Conservation (phyloP, 2,113 vertebrate genomes). For the Trematomus loennbergii region DNA sequence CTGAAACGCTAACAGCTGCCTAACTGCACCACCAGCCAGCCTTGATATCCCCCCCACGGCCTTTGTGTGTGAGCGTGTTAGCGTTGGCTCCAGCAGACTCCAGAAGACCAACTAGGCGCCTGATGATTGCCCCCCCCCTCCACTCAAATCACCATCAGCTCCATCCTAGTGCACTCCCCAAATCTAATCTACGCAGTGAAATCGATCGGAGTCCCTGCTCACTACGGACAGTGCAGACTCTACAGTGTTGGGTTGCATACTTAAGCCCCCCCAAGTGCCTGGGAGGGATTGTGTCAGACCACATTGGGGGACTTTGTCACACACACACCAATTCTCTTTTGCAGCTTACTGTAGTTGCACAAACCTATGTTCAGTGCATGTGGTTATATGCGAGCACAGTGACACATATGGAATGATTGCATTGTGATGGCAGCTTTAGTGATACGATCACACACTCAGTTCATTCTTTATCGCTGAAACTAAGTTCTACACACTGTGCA, state of each 20-base stretch:
- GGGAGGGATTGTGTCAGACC: constrained; percentile 27
- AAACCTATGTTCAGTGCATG: constrained; percentile 6
- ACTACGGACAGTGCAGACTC: constrained; percentile 20
- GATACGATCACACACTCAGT: constrained; percentile 13
- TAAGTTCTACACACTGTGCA: constrained; percentile 12
- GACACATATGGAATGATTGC: neutral
- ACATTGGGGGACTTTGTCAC: constrained; percentile 14
- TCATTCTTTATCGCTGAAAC: neutral
- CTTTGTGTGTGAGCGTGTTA: constrained; percentile 26
- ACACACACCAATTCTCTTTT: neutral
- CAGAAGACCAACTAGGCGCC: constrained; percentile 60
- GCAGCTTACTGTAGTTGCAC: constrained; percentile 18
- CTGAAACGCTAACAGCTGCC: constrained; percentile 83
- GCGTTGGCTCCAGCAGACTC: constrained; percentile 48
- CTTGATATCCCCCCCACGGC: constrained; percentile 38
- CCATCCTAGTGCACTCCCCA: constrained; percentile 54
- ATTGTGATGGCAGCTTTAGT: neutral
- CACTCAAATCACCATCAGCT: constrained; percentile 60
- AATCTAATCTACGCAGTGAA: constrained; percentile 68
- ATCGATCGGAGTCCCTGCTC: constrained; percentile 63
- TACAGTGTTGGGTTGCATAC: constrained; percentile 58
- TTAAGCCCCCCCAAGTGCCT: constrained; percentile 20
- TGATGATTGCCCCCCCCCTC: constrained; percentile 46
- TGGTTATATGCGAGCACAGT: neutral
- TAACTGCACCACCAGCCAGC: constrained; percentile 66